Evolutionary conservation across 2,888 invertebrate species (phyloP), one percentile per base, ranked within the genome.

Genomic region (Polymixis flavicincta): DNA sequence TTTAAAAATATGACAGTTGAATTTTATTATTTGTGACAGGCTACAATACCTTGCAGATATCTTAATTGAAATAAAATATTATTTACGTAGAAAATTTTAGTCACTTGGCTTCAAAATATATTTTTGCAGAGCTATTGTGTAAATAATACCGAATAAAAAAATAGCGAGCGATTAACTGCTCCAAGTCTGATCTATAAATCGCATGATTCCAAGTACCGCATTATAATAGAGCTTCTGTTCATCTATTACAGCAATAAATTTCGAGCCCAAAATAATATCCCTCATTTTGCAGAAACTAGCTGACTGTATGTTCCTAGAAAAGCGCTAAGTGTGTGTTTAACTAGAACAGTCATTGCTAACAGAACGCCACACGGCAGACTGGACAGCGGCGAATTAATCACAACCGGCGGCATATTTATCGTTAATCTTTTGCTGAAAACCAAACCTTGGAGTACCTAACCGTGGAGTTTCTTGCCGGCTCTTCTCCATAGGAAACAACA

Each of bases 311-410:
- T 85, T 83, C 85, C 25, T 9, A 82, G 83, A 83, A 81, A 32
- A 55, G 42, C 14, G 68, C 70, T 71, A 55, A 71, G 77, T 69
- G 48, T 74, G 54, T 76, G 67, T 76, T 85, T 61, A 68, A 68
- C 57, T 59, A n/a, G 37, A 70, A 78, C 73, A 59, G n/a, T 60
- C 67, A 82, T 83, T 85, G 82, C 85, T 83, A 82, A 85, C 82
- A 71, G 55, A 61, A 60, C 69, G 68, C 50, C 69, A 13, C 17
- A n/a, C 76, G 19, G 71, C 37, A 14, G 37, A 59, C 28, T 55
- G 50, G 71, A 71, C 68, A 69, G 57, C 76, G 63, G 37, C 6
- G 28, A 71, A 76, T 67, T 68, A 71, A 85, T 85, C 65, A 81
- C 57, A 17, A 55, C 37, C 59, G 11, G 13, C 25, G 37, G 64